Base-by-base conservation (phyloP, 1,140 invertebrate species). In the Zaprionus taronus region DNA sequence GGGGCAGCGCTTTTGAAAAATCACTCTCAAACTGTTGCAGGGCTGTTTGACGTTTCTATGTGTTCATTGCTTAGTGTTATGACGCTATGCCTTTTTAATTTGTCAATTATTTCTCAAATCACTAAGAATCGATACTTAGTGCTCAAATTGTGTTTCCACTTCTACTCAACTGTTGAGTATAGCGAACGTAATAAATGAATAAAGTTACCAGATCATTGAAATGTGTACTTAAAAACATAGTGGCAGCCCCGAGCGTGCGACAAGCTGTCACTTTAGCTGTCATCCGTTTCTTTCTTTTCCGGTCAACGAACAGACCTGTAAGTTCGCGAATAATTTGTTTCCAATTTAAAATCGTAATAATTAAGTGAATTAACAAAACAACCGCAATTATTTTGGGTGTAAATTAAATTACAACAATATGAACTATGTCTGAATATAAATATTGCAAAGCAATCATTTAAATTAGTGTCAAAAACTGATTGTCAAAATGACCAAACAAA, bases 301-400 rank as follows among this genome's bases (percentile, higher is more conserved):
- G 91, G 91, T 92, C 84, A 82, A 78, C 84, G 77, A 86, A 92
- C 79, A 86, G 72, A 90, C 80, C 87, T 90, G 91, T 92, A 91
- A 91, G 91, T 92, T 73, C 58, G 53, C 72, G 71, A 72, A 61
- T 49, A 24, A 38, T 51, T 57, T 67, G 49, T 81, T 55, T 57
- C 34, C 36, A 61, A 79, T 69, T 62, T 71, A 77, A 80, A 79
- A 86, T 83, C 77, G 47, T 31, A 68, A 77, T 79, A 79, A 69
- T 76, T 36, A 61, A 36, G 65, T 75, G 34, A 62, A 63, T 62
- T 53, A 17, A 60, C 53, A 60, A 57, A 61, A 22, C 74, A 87
- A 72, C 36, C 17, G 1, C 15, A 22, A 28, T 28, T 49, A 49
- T 56, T 57, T 22, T 15, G 34, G 41, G 26, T 49, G 49, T 15